Conservation (phyloP, 2,888 invertebrate genomes). For the Phrixothrix hirtus region DNA sequence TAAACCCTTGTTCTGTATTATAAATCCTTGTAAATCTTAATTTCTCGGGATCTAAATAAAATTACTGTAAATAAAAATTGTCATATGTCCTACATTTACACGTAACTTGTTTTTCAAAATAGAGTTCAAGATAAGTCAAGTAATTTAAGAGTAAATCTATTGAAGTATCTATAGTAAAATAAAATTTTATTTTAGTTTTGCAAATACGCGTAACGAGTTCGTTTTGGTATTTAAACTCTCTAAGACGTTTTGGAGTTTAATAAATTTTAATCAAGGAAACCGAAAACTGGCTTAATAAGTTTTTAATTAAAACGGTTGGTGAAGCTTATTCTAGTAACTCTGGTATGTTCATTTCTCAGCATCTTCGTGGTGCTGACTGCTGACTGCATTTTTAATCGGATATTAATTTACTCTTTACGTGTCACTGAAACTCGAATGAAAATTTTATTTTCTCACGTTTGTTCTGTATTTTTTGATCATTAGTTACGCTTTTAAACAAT, state of each 20-base stretch:
- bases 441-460: conserved; percentile 19
- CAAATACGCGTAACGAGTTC: conserved; percentile 34
- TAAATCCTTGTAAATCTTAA: too few species aligned
- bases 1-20: too few species aligned
- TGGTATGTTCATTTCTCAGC: conserved; percentile 33
- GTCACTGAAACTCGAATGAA: conserved; percentile 12
- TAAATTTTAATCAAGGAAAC: conserved; percentile 41
- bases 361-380: conserved; percentile 27
- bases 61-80: too few species aligned
- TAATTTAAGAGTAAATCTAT: too few species aligned
- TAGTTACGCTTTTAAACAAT: conserved; percentile 6
- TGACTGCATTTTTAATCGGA: conserved; percentile 35
- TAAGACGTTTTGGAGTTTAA: conserved; percentile 35
- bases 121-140: too few species aligned
- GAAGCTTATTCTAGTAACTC: conserved; percentile 30
- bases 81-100: too few species aligned
- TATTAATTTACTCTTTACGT: conserved; percentile 35
- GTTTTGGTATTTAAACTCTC: conserved; percentile 33
- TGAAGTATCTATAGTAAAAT: too few species aligned
- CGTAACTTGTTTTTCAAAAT: too few species aligned
- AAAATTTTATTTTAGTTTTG: conserved; percentile 26
- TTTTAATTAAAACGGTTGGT: conserved; percentile 42
- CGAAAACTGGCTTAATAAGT: conserved; percentile 43
- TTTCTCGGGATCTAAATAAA: too few species aligned
- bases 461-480: conserved; percentile 10